Evolutionary conservation across 2,797 vertebrate genomes (phyloP), one percentile per base, ranked within the genome.

Genomic region (Chanos chanos): DNA sequence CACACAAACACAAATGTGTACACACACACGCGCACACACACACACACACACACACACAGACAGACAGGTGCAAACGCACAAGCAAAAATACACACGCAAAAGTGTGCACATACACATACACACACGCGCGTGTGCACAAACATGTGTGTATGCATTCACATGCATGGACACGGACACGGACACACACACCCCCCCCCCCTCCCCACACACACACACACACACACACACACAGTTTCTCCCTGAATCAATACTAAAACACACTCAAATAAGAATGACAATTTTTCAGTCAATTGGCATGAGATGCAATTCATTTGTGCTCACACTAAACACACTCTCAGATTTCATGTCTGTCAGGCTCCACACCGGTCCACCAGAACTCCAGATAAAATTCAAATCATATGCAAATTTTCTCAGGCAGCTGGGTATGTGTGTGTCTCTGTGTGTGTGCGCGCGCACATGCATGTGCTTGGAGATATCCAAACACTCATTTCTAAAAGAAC

Each of bases 401-500:
- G 57, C 53, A 71, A 74, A 74, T 65, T 48, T 49, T 19, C 27
- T 4, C 22, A 34, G 25, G 24, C 1, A 22, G 18, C 13, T 10
- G 28, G 39, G 50, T 30, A 52, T 33, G 30, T 22, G 45, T 40
- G 36, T 40, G 52, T 62, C 50, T 45, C 49, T 51, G 54, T 63
- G 48, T 36, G 34, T 66, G 44, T 43, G 51, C 51, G 22, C 27
- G 33, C 56, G 30, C n/a, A n/a, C 21, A 19, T 49, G 33, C 37
- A 13, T 60, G 18, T 43, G 43, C 33, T 57, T 47, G 53, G 65
- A 66, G 21, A 3, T 61, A 45, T 57, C 56, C 71, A 79, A 77
- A 77, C 74, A 77, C 66, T 54, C 45, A 63, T 33, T 45, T 54
- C 48, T 16, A 25, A 64, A n/a, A 52, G 47, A 66, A 33, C 8